These are phyloP conservation scores for Peromyscus eremicus DNA, from an alignment of 2,797 vertebrate genomes.

Conservation along the genomic window DNA sequence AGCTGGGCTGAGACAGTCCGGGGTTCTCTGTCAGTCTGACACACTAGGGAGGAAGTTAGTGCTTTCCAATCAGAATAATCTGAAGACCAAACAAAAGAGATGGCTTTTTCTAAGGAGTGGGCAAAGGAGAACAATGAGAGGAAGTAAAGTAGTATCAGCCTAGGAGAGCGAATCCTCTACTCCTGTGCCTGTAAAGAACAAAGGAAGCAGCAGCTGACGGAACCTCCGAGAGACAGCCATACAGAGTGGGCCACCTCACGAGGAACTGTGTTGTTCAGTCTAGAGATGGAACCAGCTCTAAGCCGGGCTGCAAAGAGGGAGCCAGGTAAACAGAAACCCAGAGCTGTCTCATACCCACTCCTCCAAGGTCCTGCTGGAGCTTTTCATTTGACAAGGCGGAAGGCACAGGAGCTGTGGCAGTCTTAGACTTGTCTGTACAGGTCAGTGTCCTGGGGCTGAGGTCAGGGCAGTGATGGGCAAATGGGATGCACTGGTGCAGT, in stretches of 20 bases:
- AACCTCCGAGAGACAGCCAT: neutral
- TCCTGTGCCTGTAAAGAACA: neutral
- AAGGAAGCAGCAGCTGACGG: neutral
- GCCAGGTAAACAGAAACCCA: neutral
- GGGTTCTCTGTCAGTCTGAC: neutral
- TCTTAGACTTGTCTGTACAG: neutral
- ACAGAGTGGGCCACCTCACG: neutral
- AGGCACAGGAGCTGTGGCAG: neutral
- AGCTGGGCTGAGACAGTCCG: neutral
- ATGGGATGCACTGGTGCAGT: neutral
- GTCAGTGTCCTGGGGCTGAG: neutral
- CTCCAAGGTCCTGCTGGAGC: neutral
- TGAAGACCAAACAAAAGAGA: neutral
- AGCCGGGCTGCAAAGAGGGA: neutral
- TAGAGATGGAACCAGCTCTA: neutral
- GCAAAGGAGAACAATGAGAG: neutral
- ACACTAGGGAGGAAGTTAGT: neutral
- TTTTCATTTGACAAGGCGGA: neutral
- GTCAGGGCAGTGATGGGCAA: neutral
- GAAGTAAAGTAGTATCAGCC: neutral
- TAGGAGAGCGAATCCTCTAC: neutral
- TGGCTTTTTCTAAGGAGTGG: neutral
- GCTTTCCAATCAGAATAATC: slow-evolving; percentile 46
- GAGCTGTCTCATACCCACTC: neutral
- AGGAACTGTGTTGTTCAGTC: neutral